A percentile compares a stretch with the other conserved stretches of the same genome.
Conservation (phyloP, 37 sponge, comb jelly and placozoan species). For the Spongilla lacustris region DNA sequence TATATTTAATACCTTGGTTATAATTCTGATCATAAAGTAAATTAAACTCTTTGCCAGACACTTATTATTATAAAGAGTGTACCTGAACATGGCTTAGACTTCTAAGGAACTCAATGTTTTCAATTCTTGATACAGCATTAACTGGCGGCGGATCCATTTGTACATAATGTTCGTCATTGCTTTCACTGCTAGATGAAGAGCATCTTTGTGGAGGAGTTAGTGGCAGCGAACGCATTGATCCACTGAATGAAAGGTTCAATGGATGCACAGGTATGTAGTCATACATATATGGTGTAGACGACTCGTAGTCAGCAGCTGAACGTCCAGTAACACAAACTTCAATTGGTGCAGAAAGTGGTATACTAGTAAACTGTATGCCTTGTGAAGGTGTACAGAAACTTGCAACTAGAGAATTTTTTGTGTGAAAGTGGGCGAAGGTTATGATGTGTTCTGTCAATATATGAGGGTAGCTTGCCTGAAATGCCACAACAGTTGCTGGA, state of each 20-base stretch:
- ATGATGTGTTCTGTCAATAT: not conserved
- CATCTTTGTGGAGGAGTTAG: not conserved
- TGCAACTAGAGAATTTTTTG: not conserved
- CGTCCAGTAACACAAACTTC: not conserved
- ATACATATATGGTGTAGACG: not conserved
- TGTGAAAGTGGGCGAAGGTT: not conserved
- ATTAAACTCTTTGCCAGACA: no score
- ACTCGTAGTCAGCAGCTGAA: not conserved
- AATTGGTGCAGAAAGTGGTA: not conserved
- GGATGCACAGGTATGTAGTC: not conserved
- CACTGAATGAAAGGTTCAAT: not conserved
- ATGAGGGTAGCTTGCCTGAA: not conserved
- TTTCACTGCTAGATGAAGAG: not conserved
- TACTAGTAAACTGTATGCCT: not conserved
- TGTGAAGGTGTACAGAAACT: not conserved
- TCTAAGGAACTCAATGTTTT: no score
- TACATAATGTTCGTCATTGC: not conserved
- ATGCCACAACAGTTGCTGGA: not conserved
- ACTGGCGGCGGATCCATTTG: not conserved
- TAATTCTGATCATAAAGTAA: no score
- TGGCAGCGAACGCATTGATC: not conserved
- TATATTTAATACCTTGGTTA: no score
- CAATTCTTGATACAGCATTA: not conserved
- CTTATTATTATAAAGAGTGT: no score
- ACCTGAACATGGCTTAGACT: no score